These are phyloP conservation scores for Botrylloides violaceus DNA, from an alignment of 23 tunicate genomes.

Conservation along the genomic window DNA sequence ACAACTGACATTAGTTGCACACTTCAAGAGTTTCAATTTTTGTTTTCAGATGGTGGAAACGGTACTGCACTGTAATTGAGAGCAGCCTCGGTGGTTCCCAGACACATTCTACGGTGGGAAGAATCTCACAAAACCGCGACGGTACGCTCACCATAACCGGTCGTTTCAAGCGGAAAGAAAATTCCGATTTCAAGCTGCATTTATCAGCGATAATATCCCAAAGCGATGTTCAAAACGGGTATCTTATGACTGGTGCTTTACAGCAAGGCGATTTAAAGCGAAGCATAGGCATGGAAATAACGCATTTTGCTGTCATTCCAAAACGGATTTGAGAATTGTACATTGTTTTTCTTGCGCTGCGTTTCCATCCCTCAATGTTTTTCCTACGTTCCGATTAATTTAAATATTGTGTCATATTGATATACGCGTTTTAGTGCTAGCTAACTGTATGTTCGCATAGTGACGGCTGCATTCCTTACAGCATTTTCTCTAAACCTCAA, in stretches of 20 bases:
- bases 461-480: too few species aligned
- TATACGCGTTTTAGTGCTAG: too few species aligned
- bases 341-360: too few species aligned
- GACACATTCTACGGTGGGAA: constrained; percentile 35
- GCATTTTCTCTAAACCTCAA: too few species aligned
- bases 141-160: constrained; percentile 60
- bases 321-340: not conserved
- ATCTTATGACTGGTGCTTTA: constrained; percentile 63
- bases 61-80: constrained; percentile 56
- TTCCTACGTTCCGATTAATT: too few species aligned
- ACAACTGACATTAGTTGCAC: not conserved
- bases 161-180: constrained; percentile 40
- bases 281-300: constrained; percentile 39
- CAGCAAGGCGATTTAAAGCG: constrained; percentile 68
- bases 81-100: constrained; percentile 37
- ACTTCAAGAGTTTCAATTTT: not conserved
- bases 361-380: too few species aligned
- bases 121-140: constrained; percentile 60
- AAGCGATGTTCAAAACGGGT: constrained; percentile 52
- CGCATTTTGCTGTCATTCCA: constrained; percentile 69
- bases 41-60: constrained; percentile 58
- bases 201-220: constrained; percentile 39
- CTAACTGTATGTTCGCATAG: too few species aligned
- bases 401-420: too few species aligned
- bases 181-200: constrained; percentile 63